Evolutionary conservation across 2,888 invertebrate genomes (phyloP).

Genomic region (Ichneumoninae sp.): DNA sequence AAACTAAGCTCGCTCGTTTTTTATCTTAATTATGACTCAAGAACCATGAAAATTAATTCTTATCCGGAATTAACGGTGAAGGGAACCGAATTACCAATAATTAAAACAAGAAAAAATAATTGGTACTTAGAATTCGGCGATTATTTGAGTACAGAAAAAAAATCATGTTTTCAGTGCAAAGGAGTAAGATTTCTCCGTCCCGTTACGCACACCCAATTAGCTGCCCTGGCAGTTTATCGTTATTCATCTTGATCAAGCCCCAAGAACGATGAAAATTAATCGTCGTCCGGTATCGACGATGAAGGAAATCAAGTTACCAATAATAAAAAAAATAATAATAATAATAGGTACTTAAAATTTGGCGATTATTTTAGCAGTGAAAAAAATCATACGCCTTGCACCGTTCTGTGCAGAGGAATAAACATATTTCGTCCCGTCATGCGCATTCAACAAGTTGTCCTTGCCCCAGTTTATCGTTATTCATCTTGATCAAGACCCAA

Average conservation of each 20-base stretch:
- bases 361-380: slow-evolving; percentile 9
- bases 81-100: background rate
- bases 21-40: no score
- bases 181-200: background rate
- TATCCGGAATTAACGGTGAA: no score
- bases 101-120: background rate
- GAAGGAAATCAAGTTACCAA: background rate
- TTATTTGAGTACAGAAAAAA: slow-evolving; percentile 1
- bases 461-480: no score
- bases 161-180: background rate
- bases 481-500: no score
- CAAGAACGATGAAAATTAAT: no score
- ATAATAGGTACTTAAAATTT: background rate
- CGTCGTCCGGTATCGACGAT: no score
- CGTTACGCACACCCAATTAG: background rate
- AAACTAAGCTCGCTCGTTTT: no score
- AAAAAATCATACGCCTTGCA: background rate
- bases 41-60: no score
- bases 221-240: no score
- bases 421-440: slow-evolving; percentile 7
- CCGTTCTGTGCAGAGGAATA: slow-evolving; percentile 1
- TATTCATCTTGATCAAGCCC: no score
- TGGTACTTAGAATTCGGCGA: background rate
- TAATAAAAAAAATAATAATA: background rate
- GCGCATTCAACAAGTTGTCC: background rate